Base-by-base conservation (phyloP, 2,797 vertebrate genomes). In the Acanthurus lineatus region DNA sequence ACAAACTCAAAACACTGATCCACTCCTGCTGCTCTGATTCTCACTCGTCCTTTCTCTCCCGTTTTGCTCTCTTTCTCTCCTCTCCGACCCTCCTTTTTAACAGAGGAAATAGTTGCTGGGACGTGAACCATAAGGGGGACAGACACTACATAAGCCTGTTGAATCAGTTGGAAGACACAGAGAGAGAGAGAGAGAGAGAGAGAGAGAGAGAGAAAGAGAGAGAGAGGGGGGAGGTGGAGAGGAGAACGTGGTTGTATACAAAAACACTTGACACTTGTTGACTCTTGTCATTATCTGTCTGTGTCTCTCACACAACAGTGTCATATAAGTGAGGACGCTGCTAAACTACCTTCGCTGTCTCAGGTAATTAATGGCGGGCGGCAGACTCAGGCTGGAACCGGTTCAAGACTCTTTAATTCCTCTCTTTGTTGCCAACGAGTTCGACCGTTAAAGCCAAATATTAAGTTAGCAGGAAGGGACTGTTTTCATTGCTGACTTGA, bases 1-100 rank as follows among this genome's bases (percentile, higher is more conserved):
- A 96, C 93, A 96, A 95, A 93, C 91, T 92, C 91, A 88, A 93
- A 93, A 93, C 88, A 91, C 80, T 86, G 87, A 71, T 81, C 82
- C 83, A 84, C 73, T 88, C 86, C 84, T 45, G 79, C 85, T 73
- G 68, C 77, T 82, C 79, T 51, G 47, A 56, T 62, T 88, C 76
- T 69, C 79, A 3, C 67, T 84, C 82, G 57, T 69, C 80, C 70
- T 86, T 53, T 79, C 71, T 77, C 87, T 90, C 72, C 73, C 77
- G 74, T 19, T 58, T 80, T 67, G n/a, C 62, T 49, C 22, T 77
- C 73, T 68, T 63, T 85, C 63, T 59, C 22, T 81, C 52, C 62
- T 53, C 22, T 81, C 52, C 68, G 63, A 12, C 28, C 44, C 35
- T 75, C 45, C 57, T 58, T 51, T 77, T 63, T 62, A 79, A 83